Evolutionary conservation across 2,888 invertebrate genomes (phyloP), one percentile per base, ranked within the genome.

Genomic region (Xanthia togata): DNA sequence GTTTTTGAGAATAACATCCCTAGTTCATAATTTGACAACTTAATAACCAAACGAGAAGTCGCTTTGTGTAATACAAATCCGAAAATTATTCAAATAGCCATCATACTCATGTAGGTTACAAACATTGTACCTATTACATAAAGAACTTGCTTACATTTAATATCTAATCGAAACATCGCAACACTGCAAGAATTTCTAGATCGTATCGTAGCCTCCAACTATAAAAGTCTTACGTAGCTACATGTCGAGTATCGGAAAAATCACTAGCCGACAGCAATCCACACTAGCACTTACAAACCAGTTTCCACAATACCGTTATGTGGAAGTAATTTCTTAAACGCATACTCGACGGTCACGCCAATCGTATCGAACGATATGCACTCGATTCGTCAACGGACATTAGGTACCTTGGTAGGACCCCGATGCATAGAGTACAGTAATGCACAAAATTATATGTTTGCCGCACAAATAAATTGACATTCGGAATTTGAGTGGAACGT

Each of bases 261-360:
- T 94, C 90, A 88, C 88, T 85, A 87, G 85, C 88, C 91, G 76
- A 78, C 85, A 86, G 82, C 87, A 76, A 89, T 78, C 81, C 79
- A 91, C 91, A 88, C 85, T 86, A 86, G 89, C 88, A 92, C 89
- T 93, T 93, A 91, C 90, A 92, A 95, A 96, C 95, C 95, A 89
- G 96, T 95, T 94, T 86, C 87, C 85, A 87, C 84, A 89, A 91
- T 71, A 94, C 96, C 95, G 96, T 94, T 96, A 96, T 88, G 85
- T 93, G 93, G 93, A 94, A 94, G 94, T 94, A 92, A 94, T 95
- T 93, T 93, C 93, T 94, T 94, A 93, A 94, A 94, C 92, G 83
- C 88, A 89, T 91, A 89, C 90, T 89, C 91, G 90, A 91, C 90
- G 91, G 92, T 92, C 92, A 92, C 93, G 91, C 89, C 89, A 90